phyloP scores from a whole-genome alignment of 2,888 invertebrate genomes.

The Agrotis puta region DNA sequence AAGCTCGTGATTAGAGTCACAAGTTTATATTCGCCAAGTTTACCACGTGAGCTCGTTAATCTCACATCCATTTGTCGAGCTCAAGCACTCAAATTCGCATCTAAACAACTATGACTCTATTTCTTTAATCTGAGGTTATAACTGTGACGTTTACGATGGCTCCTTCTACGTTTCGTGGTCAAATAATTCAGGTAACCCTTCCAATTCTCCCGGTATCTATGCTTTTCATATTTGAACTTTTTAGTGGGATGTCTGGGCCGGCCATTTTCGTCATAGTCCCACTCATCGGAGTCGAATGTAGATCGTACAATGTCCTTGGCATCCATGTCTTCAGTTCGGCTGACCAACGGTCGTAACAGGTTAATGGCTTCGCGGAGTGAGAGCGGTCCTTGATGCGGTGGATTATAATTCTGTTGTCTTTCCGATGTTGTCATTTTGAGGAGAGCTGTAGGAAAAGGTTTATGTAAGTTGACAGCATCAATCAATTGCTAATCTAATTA shows the following conservation, averaged over 20 bases:
- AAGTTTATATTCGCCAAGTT: too few species aligned
- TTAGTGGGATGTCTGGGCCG: background rate
- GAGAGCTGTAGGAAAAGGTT: constrained; percentile 10
- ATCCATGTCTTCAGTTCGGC: background rate
- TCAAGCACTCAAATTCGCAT: too few species aligned
- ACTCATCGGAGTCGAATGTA: background rate
- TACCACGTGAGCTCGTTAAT: too few species aligned
- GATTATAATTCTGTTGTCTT: too few species aligned
- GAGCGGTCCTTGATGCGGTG: background rate
- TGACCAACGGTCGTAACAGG: background rate
- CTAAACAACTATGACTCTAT: too few species aligned
- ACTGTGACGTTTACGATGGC: background rate
- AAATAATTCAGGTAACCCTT: background rate
- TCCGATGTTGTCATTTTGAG: background rate
- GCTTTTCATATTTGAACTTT: background rate
- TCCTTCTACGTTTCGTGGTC: background rate
- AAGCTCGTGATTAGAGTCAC: too few species aligned
- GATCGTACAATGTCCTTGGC: background rate
- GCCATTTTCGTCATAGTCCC: background rate
- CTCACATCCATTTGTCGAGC: too few species aligned
- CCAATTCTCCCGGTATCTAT: background rate
- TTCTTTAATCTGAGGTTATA: too few species aligned
- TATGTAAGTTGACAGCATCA: too few species aligned
- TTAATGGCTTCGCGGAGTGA: background rate
- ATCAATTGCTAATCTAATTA: too few species aligned